Conservation (phyloP, 2,797 vertebrate genomes). For the Chloroceryle amazona region DNA sequence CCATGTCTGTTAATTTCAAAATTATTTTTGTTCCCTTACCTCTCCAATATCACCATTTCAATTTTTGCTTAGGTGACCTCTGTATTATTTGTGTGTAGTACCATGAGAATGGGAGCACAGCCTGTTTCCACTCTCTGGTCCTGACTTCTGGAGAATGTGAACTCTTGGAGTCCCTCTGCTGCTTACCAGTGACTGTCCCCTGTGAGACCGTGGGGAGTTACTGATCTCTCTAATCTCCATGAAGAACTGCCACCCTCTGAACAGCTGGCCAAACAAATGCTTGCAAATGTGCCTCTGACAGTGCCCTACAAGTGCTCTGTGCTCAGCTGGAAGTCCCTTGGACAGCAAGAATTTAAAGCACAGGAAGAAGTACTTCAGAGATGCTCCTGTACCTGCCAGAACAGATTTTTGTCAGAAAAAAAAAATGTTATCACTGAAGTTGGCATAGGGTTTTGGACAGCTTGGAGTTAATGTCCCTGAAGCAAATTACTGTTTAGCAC, state of each 20-base stretch:
- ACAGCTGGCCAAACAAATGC: not conserved
- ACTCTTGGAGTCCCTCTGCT: not conserved
- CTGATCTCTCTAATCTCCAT: not conserved
- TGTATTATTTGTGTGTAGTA: not conserved
- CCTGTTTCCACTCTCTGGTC: not conserved
- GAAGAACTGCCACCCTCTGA: not conserved
- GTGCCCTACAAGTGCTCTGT: not conserved
- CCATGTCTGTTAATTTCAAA: not conserved
- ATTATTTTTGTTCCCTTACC: not conserved
- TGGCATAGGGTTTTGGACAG: not conserved
- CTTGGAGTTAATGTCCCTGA: not conserved
- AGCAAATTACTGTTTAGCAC: not conserved
- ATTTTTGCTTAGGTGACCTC: not conserved
- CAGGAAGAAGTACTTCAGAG: not conserved
- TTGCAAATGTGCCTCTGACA: not conserved
- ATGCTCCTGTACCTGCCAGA: not conserved
- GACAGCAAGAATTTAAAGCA: not conserved
- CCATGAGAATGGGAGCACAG: not conserved
- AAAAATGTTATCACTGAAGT: not conserved
- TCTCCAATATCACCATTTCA: not conserved
- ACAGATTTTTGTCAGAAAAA: not conserved
- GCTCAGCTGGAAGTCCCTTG: not conserved
- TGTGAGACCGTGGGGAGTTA: not conserved
- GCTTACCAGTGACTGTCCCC: not conserved
- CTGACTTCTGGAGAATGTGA: not conserved